Conservation (phyloP, 2,113 vertebrate genomes). For the Pterocles gutturalis region DNA sequence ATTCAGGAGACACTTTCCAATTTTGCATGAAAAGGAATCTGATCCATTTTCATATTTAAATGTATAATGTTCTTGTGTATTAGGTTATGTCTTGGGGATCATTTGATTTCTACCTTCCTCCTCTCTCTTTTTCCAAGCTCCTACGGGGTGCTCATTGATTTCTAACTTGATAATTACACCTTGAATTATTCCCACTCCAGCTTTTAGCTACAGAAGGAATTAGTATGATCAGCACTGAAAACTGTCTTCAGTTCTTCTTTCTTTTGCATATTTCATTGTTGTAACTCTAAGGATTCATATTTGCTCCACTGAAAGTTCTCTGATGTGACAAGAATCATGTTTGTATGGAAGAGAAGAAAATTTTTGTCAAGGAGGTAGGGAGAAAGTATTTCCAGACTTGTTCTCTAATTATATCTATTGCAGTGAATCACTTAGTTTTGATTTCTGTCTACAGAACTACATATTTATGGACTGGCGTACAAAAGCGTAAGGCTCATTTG, state of each 20-base stretch:
- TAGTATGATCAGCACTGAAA: neutral
- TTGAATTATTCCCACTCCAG: neutral
- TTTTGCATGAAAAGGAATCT: neutral
- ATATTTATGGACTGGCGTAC: neutral
- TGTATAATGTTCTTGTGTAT: neutral
- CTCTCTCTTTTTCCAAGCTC: neutral
- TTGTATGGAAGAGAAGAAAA: neutral
- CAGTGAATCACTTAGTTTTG: slow-evolving; percentile 28
- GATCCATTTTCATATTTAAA: neutral
- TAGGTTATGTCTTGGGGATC: neutral
- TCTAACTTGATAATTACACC: neutral
- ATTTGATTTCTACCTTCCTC: neutral
- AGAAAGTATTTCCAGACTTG: neutral
- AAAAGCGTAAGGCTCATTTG: slow-evolving; percentile 35
- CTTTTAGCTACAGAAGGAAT: neutral
- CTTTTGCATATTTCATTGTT: neutral
- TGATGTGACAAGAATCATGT: neutral
- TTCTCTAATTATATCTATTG: slow-evolving; percentile 36
- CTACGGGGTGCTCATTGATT: neutral
- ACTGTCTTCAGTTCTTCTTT: neutral
- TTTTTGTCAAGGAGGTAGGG: neutral
- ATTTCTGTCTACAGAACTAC: slow-evolving; percentile 17
- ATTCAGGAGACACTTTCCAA: neutral
- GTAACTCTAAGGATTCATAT: neutral
- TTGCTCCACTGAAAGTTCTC: neutral